A percentile compares a stretch with the other conserved stretches of the same genome.
These are phyloP conservation scores for Neotoxoptera formosana DNA, from an alignment of 1,140 invertebrate species.

Conservation along the genomic window DNA sequence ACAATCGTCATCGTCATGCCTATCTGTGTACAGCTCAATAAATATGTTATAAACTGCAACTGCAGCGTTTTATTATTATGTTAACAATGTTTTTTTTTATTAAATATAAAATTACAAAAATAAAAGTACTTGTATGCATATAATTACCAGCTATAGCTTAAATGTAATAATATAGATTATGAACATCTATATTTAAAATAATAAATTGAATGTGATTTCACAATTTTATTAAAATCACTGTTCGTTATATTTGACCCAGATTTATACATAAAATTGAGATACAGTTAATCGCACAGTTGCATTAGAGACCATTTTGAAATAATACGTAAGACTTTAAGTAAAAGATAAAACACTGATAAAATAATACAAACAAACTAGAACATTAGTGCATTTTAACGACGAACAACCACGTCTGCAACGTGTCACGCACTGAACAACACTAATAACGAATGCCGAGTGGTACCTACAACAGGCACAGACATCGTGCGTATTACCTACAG, in stretches of 20 bases:
- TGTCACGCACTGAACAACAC: slow-evolving; percentile 37
- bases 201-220: not conserved
- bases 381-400: not conserved
- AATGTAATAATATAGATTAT: not conserved
- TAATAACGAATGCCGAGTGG: not conserved
- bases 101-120: not conserved
- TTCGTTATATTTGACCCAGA: slow-evolving; percentile 10
- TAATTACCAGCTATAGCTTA: slow-evolving; percentile 15
- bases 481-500: slow-evolving; percentile 9
- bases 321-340: not conserved
- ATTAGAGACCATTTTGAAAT: not conserved
- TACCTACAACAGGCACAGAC: slow-evolving; percentile 10
- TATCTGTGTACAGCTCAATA: slow-evolving; percentile 8
- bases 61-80: not conserved
- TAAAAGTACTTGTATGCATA: not conserved
- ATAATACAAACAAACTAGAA: slow-evolving; percentile 21
- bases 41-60: not conserved
- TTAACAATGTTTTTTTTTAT: not conserved
- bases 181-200: not conserved
- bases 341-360: slow-evolving; percentile 1
- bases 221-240: not conserved
- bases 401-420: slow-evolving; percentile 26
- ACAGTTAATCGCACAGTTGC: not conserved
- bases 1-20: not conserved
- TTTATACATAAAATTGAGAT: not conserved